A percentile compares a stretch with the other conserved stretches of the same genome.
These are phyloP conservation scores for Apeltes quadracus DNA, from an alignment of 2,113 vertebrate genomes.

Conservation along the genomic window DNA sequence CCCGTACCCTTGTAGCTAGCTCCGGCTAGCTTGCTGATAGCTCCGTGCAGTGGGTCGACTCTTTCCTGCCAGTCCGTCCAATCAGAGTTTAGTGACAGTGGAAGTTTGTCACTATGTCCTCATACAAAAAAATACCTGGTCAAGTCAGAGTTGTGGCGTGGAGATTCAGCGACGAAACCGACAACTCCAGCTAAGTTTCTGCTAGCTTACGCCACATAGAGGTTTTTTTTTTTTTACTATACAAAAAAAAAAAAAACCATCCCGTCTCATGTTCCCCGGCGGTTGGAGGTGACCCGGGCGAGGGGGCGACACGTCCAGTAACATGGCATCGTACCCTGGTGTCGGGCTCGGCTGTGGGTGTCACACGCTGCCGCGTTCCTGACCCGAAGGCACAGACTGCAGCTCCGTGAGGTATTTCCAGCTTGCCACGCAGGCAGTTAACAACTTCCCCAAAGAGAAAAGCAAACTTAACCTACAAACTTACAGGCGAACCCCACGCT, in stretches of 20 bases:
- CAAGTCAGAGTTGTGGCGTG: conserved; percentile 23
- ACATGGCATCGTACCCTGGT: background rate
- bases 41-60: background rate
- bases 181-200: background rate
- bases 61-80: conserved; percentile 38
- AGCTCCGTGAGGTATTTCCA: conserved; percentile 6
- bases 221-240: background rate
- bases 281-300: conserved; percentile 27
- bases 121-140: conserved; percentile 12
- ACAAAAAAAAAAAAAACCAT: background rate
- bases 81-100: conserved; percentile 49
- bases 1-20: background rate
- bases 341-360: conserved; percentile 1
- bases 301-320: conserved; percentile 9
- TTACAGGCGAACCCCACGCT: background rate
- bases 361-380: conserved; percentile 2
- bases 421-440: conserved; percentile 76
- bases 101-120: conserved; percentile 44
- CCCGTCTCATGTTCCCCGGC: background rate
- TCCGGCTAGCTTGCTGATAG: background rate
- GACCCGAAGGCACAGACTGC: conserved; percentile 20
- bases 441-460: conserved; percentile 28
- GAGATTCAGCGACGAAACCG: background rate
- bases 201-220: background rate
- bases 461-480: conserved; percentile 12